These are phyloP conservation scores for Epicampocera succincta DNA, from an alignment of 2,888 invertebrate genomes.

Conservation along the genomic window DNA sequence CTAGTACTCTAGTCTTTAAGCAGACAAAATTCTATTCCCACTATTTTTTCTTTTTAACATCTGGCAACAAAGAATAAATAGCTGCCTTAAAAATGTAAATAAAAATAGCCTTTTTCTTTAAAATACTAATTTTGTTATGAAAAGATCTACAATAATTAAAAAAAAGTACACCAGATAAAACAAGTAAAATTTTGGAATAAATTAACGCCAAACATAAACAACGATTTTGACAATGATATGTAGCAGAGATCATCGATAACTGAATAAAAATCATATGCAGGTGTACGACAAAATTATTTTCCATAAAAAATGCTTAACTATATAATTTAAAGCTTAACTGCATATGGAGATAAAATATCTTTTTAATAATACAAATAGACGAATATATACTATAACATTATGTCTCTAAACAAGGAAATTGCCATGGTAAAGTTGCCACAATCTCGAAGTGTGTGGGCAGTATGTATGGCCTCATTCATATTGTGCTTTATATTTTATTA, in stretches of 20 bases:
- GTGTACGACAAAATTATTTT: neutral
- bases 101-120: constrained; percentile 23
- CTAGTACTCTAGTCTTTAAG: too few relatives aligned
- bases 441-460: constrained; percentile 87
- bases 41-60: neutral
- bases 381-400: constrained; percentile 50
- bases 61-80: constrained; percentile 21
- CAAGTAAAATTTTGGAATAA: neutral
- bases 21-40: neutral
- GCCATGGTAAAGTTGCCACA: constrained; percentile 77
- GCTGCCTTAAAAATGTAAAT: constrained; percentile 50
- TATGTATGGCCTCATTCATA: constrained; percentile 88
- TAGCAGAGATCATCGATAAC: constrained; percentile 46
- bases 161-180: neutral
- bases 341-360: neutral
- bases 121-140: neutral
- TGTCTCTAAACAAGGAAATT: constrained; percentile 75
- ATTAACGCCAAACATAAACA: constrained; percentile 5
- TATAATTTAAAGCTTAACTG: neutral
- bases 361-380: neutral
- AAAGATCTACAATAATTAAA: neutral
- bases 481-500: constrained; percentile 90
- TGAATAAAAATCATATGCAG: neutral
- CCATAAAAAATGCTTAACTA: too few relatives aligned
- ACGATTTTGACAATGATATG: constrained; percentile 18